Percentiles rank a stretch among this genome's conserved stretches.
These are phyloP conservation scores for Myotis findleyi DNA, from an alignment of 2,797 vertebrate species.

Conservation along the genomic window DNA sequence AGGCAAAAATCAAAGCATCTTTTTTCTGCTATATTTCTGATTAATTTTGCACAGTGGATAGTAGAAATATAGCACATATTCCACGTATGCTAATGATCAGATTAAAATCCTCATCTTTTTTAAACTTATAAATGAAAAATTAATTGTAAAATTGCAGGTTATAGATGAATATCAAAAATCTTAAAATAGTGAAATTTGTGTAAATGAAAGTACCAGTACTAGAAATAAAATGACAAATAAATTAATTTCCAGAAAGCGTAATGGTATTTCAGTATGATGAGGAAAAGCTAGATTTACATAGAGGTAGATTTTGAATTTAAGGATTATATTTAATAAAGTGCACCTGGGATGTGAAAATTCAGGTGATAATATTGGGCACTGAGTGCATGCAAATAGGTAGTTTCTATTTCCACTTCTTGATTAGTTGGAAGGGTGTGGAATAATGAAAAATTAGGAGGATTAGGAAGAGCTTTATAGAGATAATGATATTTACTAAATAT, in stretches of 20 bases:
- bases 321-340: background rate
- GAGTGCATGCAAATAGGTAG: background rate
- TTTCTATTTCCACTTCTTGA: constrained; percentile 11
- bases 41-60: constrained; percentile 6
- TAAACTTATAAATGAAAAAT: constrained; percentile 26
- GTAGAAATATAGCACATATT: constrained; percentile 5
- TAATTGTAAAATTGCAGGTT: background rate
- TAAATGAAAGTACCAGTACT: constrained; percentile 1
- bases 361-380: background rate
- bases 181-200: background rate
- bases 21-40: background rate
- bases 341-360: background rate
- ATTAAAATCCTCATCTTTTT: constrained; percentile 32
- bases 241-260: constrained; percentile 7
- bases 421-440: background rate
- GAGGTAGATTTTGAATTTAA: constrained; percentile 28
- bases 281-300: background rate
- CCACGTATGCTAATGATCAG: background rate
- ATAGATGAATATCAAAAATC: background rate
- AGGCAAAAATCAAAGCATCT: constrained; percentile 32
- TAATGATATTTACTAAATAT: background rate
- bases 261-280: background rate
- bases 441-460: background rate
- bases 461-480: background rate
- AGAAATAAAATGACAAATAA: background rate